phyloP scores from a whole-genome alignment of 1,140 invertebrate genomes.

The Drosophila triauraria region DNA sequence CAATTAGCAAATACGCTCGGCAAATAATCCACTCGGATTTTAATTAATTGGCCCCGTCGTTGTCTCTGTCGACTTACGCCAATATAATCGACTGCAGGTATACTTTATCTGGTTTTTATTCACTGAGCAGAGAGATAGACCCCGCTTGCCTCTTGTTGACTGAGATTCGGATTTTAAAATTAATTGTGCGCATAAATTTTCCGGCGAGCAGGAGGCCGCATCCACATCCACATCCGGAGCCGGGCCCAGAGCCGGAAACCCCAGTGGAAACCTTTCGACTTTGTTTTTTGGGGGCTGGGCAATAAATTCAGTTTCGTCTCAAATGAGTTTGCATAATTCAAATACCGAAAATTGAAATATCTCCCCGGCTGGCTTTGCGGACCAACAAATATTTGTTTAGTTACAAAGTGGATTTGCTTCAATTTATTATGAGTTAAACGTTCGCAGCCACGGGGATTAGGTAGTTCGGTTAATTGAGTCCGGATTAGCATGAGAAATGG shows the following conservation, averaged over 20 bases:
- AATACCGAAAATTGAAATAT: slow-evolving; percentile 59
- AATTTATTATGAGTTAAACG: slow-evolving; percentile 53
- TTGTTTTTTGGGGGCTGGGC: slow-evolving; percentile 46
- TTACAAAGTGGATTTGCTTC: slow-evolving; percentile 60
- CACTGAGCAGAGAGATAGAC: slow-evolving; percentile 12
- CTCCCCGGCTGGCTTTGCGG: not conserved
- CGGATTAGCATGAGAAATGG: slow-evolving; percentile 15
- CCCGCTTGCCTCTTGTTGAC: slow-evolving; percentile 39
- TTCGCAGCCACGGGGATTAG: slow-evolving; percentile 7
- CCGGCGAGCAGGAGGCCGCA: slow-evolving; percentile 17
- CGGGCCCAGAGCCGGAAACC: slow-evolving; percentile 25
- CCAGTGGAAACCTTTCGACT: slow-evolving; percentile 63
- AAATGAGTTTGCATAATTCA: slow-evolving; percentile 78
- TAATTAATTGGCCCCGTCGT: slow-evolving; percentile 64
- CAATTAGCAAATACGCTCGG: slow-evolving; percentile 72
- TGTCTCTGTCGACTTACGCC: slow-evolving; percentile 12
- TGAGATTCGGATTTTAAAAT: slow-evolving; percentile 79
- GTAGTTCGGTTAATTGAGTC: slow-evolving; percentile 22
- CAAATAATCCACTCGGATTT: slow-evolving; percentile 64
- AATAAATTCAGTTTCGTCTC: slow-evolving; percentile 72
- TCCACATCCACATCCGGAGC: slow-evolving; percentile 17
- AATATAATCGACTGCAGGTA: slow-evolving; percentile 65
- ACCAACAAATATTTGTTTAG: slow-evolving; percentile 54
- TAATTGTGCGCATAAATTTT: slow-evolving; percentile 81
- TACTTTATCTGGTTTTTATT: slow-evolving; percentile 40